Conservation (phyloP, 2,888 invertebrate species). For the Microplitis manilae region DNA sequence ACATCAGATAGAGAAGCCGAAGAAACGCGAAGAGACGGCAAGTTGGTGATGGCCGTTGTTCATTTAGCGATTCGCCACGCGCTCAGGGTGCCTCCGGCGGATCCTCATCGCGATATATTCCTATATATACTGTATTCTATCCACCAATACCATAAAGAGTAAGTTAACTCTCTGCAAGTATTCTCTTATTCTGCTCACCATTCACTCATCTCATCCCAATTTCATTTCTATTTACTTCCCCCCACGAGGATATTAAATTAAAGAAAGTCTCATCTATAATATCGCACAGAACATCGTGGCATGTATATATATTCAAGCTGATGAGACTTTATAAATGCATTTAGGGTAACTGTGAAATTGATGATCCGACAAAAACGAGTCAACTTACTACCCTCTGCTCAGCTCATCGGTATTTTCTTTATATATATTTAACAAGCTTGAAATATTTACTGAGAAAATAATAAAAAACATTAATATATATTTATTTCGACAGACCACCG, state of each 20-base stretch:
- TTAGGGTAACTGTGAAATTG: slow-evolving; percentile 35
- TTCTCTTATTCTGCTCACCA: background rate
- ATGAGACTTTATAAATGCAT: slow-evolving; percentile 17
- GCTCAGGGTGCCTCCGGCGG: slow-evolving; percentile 53
- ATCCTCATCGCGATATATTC: slow-evolving; percentile 32
- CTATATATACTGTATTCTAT: slow-evolving; percentile 32
- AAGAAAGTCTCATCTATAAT: slow-evolving; percentile 8
- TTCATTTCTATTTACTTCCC: slow-evolving; percentile 1
- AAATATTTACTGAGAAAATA: slow-evolving; percentile 9
- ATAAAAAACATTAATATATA: background rate
- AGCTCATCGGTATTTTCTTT: slow-evolving; percentile 11
- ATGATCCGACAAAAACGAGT: slow-evolving; percentile 32
- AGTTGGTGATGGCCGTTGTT: slow-evolving; percentile 53
- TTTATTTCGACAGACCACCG: background rate
- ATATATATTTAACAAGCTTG: slow-evolving; percentile 28
- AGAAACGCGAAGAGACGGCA: slow-evolving; percentile 31
- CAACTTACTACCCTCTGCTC: slow-evolving; percentile 17
- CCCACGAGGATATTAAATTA: slow-evolving; percentile 7
- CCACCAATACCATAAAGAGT: slow-evolving; percentile 2
- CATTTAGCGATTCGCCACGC: slow-evolving; percentile 63
- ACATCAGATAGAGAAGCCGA: slow-evolving; percentile 28
- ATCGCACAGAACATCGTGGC: background rate
- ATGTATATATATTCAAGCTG: background rate
- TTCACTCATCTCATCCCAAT: background rate
- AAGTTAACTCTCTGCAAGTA: background rate